A percentile compares a stretch with the other conserved stretches of the same genome.
These are phyloP conservation scores for Dilophus febrilis DNA, from an alignment of 2,888 invertebrate species.

Conservation along the genomic window DNA sequence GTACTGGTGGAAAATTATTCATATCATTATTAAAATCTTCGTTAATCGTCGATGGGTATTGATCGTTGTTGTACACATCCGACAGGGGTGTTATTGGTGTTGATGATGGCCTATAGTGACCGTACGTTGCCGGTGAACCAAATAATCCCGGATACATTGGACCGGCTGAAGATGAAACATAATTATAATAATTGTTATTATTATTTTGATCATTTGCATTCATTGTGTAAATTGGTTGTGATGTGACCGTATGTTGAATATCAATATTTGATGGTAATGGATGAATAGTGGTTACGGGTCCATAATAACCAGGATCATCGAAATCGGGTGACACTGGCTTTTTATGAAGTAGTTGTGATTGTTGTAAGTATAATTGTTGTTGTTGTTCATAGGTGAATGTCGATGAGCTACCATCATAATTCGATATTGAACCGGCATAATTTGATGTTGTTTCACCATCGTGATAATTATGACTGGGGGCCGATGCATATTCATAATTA, in stretches of 20 bases:
- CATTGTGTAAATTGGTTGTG: neutral
- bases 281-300: slow-evolving; percentile 10
- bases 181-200: neutral
- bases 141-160: neutral
- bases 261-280: neutral
- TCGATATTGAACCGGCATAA: too few relatives aligned
- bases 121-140: slow-evolving; percentile 1
- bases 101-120: neutral
- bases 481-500: too few relatives aligned
- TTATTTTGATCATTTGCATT: neutral
- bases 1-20: slow-evolving; percentile 69
- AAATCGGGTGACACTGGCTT: slow-evolving; percentile 24
- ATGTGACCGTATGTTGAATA: neutral
- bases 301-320: slow-evolving; percentile 29
- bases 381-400: too few relatives aligned
- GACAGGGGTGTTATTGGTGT: neutral
- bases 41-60: slow-evolving; percentile 18
- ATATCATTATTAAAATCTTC: slow-evolving; percentile 48
- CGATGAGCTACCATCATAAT: neutral
- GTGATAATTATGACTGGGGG: too few relatives aligned
- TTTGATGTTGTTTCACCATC: too few relatives aligned
- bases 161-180: neutral
- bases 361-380: too few relatives aligned
- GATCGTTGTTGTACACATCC: too few relatives aligned
- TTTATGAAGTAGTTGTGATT: neutral